Conservation (phyloP, 2,113 vertebrate genomes). For the Grantiella picta region DNA sequence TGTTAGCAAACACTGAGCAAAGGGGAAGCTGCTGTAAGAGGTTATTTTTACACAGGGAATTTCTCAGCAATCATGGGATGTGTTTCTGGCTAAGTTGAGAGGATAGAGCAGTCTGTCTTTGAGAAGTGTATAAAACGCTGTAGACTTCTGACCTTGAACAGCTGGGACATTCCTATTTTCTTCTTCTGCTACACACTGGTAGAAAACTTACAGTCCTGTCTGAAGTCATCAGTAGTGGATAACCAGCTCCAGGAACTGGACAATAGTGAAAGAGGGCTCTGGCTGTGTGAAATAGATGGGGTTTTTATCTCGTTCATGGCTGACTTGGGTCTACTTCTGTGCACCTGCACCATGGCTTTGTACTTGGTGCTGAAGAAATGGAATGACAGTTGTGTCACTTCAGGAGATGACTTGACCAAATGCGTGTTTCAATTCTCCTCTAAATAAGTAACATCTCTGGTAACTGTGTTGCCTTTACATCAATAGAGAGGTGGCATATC, state of each 20-base stretch:
- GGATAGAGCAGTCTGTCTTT: neutral
- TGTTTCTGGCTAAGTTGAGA: neutral
- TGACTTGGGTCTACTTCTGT: neutral
- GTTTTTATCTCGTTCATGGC: neutral
- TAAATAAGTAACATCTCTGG: neutral
- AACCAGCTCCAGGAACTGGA: neutral
- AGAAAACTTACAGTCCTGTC: neutral
- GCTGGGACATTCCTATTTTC: neutral
- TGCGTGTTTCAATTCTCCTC: neutral
- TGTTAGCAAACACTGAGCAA: neutral
- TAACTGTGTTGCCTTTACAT: neutral
- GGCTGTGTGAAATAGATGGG: fast-evolving
- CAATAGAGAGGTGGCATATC: neutral
- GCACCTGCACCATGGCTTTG: neutral
- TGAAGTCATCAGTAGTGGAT: neutral
- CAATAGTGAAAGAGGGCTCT: neutral
- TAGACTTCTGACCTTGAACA: neutral
- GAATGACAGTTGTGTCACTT: neutral
- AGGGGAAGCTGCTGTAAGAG: neutral
- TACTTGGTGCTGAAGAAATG: neutral
- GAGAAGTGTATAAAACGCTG: neutral
- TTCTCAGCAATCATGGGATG: neutral
- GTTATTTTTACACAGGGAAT: neutral
- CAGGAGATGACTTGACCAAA: neutral
- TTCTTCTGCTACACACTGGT: neutral